Percentiles rank a stretch among this genome's conserved stretches.
These are phyloP conservation scores for Aphidoletes aphidimyza DNA, from an alignment of 2,888 invertebrate genomes.

Conservation along the genomic window DNA sequence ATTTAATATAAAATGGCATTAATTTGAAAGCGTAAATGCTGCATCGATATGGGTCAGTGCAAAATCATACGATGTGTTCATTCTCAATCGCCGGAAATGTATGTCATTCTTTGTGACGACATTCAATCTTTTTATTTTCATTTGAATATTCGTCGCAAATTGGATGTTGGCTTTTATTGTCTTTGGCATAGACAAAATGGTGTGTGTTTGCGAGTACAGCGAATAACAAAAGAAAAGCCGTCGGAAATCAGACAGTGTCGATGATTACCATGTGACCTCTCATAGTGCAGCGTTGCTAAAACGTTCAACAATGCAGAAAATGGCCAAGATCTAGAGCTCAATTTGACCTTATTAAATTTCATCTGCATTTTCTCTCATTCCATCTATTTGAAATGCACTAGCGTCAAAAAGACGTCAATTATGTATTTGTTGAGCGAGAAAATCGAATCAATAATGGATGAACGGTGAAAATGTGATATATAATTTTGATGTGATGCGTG, in stretches of 20 bases:
- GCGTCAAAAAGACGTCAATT: slow-evolving; percentile 4
- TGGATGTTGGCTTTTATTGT: neutral
- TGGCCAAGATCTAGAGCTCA: neutral
- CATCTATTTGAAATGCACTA: neutral
- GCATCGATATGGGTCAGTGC: slow-evolving; percentile 35
- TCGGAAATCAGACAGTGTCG: slow-evolving; percentile 21
- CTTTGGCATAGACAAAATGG: neutral
- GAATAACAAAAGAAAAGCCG: neutral
- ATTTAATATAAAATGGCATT: slow-evolving; percentile 6
- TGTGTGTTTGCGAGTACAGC: no score
- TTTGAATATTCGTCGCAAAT: neutral
- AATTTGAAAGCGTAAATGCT: neutral
- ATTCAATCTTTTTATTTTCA: neutral
- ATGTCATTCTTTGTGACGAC: neutral
- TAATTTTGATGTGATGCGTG: no score
- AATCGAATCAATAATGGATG: neutral
- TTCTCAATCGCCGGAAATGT: neutral
- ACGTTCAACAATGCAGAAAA: no score
- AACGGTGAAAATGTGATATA: neutral
- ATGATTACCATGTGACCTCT: neutral
- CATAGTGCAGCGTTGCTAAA: no score
- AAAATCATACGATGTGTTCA: neutral
- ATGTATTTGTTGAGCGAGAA: neutral
- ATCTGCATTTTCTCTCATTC: neutral
- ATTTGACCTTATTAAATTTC: slow-evolving; percentile 38